Evolutionary conservation across 2,113 vertebrate species (phyloP).

Genomic region (Neolamprologus modestus): DNA sequence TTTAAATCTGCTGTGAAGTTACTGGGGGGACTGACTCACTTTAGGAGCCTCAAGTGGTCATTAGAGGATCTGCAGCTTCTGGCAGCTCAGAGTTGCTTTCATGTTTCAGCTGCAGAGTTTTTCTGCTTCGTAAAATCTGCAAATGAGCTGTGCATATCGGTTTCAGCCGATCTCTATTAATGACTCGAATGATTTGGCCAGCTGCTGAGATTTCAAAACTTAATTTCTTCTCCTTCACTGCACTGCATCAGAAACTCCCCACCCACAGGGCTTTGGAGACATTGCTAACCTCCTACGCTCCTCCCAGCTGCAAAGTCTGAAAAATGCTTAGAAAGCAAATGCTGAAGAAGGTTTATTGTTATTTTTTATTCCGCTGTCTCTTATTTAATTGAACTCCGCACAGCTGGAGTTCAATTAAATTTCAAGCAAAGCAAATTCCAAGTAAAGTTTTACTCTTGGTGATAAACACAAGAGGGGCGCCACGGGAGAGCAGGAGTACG

Average conservation of each 20-base stretch:
- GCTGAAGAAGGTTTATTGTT: neutral
- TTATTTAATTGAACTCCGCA: neutral
- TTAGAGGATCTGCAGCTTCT: neutral
- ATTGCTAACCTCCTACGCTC: neutral
- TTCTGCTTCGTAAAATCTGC: neutral
- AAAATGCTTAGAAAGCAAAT: neutral
- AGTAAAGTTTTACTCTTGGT: neutral
- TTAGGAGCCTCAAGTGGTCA: neutral
- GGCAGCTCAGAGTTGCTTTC: neutral
- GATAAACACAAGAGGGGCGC: neutral
- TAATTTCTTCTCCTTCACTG: neutral
- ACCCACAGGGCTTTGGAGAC: slow-evolving; percentile 7
- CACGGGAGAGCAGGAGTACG: neutral
- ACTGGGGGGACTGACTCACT: neutral
- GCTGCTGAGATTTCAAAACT: neutral
- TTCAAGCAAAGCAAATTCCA: neutral
- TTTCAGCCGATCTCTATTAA: neutral
- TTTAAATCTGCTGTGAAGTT: neutral
- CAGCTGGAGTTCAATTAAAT: neutral
- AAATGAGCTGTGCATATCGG: neutral
- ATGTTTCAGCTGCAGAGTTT: neutral
- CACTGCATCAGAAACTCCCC: slow-evolving; percentile 1
- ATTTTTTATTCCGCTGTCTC: neutral
- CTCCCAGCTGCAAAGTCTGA: neutral
- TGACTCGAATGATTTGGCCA: neutral